These are phyloP conservation scores for Emydocephalus ijimae DNA, from an alignment of 2,113 vertebrate genomes.

Conservation along the genomic window DNA sequence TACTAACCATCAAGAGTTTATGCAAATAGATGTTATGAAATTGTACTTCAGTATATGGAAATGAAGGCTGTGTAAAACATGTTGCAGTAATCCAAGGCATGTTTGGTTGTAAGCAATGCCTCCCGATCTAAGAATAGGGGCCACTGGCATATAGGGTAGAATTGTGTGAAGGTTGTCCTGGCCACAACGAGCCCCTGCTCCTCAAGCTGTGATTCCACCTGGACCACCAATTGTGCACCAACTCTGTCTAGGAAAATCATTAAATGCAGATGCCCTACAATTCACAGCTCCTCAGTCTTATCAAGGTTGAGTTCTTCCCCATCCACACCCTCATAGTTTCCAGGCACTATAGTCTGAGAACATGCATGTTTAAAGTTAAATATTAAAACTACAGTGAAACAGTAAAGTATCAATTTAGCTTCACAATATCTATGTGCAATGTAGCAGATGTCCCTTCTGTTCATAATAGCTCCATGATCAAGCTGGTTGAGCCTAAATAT, in stretches of 20 bases:
- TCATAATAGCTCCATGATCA: conserved; percentile 20
- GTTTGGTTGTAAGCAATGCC: background rate
- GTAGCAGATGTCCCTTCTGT: conserved; percentile 12
- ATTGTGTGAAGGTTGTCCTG: background rate
- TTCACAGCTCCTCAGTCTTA: background rate
- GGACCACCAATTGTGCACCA: background rate
- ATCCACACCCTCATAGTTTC: background rate
- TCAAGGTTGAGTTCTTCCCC: background rate
- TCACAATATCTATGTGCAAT: conserved; percentile 17
- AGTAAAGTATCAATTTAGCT: conserved; percentile 34
- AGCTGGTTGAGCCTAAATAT: conserved; percentile 41
- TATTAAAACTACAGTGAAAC: conserved; percentile 3
- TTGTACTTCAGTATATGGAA: background rate
- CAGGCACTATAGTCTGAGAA: background rate
- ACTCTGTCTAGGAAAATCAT: background rate
- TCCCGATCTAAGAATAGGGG: background rate
- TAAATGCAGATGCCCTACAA: background rate
- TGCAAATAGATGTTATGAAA: background rate
- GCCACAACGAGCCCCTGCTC: background rate
- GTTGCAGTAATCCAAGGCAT: background rate
- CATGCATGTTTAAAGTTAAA: background rate
- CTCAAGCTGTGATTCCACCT: background rate
- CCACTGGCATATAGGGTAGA: background rate
- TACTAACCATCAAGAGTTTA: background rate
- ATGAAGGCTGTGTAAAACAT: background rate